Percentiles rank a stretch among this genome's conserved stretches.
These are phyloP conservation scores for Girardia tigrina DNA, from an alignment of 2,888 invertebrate species.

Conservation along the genomic window DNA sequence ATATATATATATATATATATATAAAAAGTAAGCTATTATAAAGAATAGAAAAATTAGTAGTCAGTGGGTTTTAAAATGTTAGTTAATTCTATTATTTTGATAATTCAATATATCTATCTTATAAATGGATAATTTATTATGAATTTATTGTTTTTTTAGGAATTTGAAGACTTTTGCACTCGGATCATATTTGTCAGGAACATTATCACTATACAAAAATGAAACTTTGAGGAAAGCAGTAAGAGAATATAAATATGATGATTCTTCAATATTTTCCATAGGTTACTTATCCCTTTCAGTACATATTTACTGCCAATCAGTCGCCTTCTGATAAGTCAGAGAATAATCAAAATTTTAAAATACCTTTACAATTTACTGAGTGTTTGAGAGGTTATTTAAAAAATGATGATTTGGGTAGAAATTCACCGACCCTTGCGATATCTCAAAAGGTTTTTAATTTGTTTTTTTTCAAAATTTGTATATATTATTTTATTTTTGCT, in stretches of 20 bases:
- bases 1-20: no score
- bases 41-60: no score
- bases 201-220: constrained; percentile 67
- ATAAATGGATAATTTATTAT: no score
- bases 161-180: constrained; percentile 47
- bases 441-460: no score
- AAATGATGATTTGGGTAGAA: not conserved
- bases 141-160: no score
- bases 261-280: not conserved
- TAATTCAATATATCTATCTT: no score
- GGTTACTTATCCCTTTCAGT: not conserved
- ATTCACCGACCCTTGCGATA: not conserved
- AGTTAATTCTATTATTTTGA: no score
- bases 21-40: no score
- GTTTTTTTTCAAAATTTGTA: no score
- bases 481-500: no score
- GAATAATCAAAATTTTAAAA: not conserved
- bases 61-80: no score
- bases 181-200: constrained; percentile 66
- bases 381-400: not conserved
- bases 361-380: not conserved
- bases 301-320: not conserved
- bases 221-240: constrained; percentile 66
- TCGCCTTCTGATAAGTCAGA: not conserved
- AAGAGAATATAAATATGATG: constrained; percentile 33